phyloP scores from a whole-genome alignment of 2,888 invertebrate species.

The Apamea sordens region DNA sequence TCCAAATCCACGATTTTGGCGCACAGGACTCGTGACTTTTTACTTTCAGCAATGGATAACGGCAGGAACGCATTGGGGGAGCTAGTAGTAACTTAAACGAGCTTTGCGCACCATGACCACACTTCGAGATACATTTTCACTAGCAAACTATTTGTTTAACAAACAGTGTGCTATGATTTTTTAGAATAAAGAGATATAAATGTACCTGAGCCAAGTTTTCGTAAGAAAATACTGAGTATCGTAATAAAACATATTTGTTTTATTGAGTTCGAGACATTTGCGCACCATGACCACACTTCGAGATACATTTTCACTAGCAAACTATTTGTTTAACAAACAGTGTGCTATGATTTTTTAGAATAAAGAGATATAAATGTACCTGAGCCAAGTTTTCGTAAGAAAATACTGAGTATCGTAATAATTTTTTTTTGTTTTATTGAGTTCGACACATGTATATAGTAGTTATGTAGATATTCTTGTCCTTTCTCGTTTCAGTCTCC shows the following conservation, averaged over 20 bases:
- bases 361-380: not conserved
- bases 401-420: not conserved
- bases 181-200: not conserved
- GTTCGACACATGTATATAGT: conserved; percentile 63
- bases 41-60: conserved; percentile 60
- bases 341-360: not conserved
- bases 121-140: conserved; percentile 6
- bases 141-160: not conserved
- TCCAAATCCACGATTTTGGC: conserved; percentile 55
- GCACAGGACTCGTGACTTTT: conserved; percentile 55
- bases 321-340: not conserved
- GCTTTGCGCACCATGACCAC: conserved; percentile 34
- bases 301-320: conserved; percentile 4
- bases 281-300: conserved; percentile 29
- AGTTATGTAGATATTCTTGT: conserved; percentile 67
- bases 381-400: not conserved
- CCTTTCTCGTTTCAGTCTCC: conserved; percentile 62
- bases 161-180: not conserved
- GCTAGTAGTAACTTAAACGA: conserved; percentile 44
- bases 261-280: too few relatives aligned
- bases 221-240: not conserved
- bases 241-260: not conserved
- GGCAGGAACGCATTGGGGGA: conserved; percentile 40
- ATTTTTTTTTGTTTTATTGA: conserved; percentile 53
- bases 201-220: not conserved